Base-by-base conservation (phyloP, 1,140 invertebrate species). In the Pseudachorutes palmiensis region DNA sequence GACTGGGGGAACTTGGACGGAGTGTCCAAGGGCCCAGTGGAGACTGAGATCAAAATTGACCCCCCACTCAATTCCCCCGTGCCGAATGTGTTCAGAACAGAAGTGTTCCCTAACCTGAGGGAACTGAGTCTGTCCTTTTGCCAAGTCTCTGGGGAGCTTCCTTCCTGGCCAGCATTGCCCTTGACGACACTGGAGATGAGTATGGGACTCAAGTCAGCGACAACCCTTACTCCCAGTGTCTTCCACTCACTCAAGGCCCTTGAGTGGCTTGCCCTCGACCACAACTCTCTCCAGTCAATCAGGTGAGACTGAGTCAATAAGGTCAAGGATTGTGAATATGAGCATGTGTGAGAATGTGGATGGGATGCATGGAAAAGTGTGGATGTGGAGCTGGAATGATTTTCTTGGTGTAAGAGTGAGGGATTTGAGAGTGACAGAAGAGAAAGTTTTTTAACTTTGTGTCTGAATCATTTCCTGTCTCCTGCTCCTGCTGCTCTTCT, bases 41-140 rank as follows among this genome's bases (percentile, higher is more conserved):
- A 59, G n/a, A 41, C 28, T 28, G 19, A n/a, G 30, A 24, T 12
- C 16, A n/a, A n/a, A n/a, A n/a, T 19, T 55, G 2, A 14, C 58
- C 60, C n/a, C 30, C 41, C 22, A 30, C 61, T 30, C n/a, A n/a
- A n/a, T 3, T 14, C 48, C 2, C 26, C 60, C 5, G 28, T 58
- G 2, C 51, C 62, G 30, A 74, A 72, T 63, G 68, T 72, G 12
- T 72, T 74, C 51, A 32, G 62, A 26, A 59, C 28, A 28, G 70
- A 72, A 51, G 64, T 70, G 22, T 70, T 74, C 55, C 83, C 83
- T 51, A 83, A 86, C 70, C 80, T 94, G 61, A 86, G 87, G 75
- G 91, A 94, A 77, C 84, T 95, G 31, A 91, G 89, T 77, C 79
- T 95, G 48, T 92, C 89, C 67, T 94, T 93, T 77, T 94, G 94